Evolutionary conservation across 2,113 vertebrate species (phyloP), one percentile per base, ranked within the genome.

Genomic region (Syngnathus floridae): DNA sequence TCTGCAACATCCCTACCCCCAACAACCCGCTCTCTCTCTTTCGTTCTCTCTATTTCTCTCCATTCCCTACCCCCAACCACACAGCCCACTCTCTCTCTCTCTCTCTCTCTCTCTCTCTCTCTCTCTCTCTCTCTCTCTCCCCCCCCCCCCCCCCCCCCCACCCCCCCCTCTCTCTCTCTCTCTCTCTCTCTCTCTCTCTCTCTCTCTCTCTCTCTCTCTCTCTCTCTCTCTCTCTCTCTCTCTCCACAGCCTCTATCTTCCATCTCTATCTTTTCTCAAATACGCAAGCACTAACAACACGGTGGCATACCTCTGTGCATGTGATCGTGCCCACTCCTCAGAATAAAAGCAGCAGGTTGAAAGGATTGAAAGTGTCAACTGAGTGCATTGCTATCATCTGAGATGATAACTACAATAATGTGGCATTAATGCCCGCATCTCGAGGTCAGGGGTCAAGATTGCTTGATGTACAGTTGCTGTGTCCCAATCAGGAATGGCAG

Each of bases 1-100:
- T 74, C 74, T 77, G 72, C 76, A 76, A 83, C 77, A 86, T 85
- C 83, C 87, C 85, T 81, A 87, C 85, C 85, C 85, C 85, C 84
- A 86, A 81, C 82, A 73, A 71, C 72, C 63, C 67, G 77, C 74
- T 38, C 57, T 59, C 71, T 31, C 38, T 62, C 10, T 62, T 38
- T 40, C 19, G 14, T 74, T 59, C 79, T 78, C 69, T 13, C 76
- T 73, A 68, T 19, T 40, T 55, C 40, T 43, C 41, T 66, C 56
- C 49, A 26, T 40, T 55, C 45, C 48, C 41, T 66, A 57, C 57
- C 66, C 62, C 62, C 68, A 66, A 55, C 71, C 51, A 41, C 48
- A 26, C 36, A 35, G 59, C 64, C 51, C 10, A 4, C 75, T 57
- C 79, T 78, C 69, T 10, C 76, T 73, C 70, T 19, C 35, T 55